A percentile compares a stretch with the other conserved stretches of the same genome.
Conservation (phyloP, 2,113 vertebrate species). For the Hyaena hyaena region DNA sequence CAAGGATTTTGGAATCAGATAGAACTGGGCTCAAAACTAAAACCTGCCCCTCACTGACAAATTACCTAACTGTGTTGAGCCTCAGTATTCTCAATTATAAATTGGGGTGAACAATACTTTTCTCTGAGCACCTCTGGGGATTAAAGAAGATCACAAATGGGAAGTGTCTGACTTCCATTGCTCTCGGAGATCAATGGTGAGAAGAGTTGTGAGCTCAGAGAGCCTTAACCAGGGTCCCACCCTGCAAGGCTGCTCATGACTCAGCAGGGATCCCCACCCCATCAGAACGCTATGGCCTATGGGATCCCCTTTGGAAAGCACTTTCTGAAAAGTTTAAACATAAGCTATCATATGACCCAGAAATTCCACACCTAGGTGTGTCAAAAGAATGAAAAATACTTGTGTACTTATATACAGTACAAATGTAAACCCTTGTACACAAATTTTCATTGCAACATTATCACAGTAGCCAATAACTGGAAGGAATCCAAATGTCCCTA, state of each 20-base stretch:
- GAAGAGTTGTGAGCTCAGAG: neutral
- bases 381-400: neutral
- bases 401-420: neutral
- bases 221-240: neutral
- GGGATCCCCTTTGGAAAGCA: neutral
- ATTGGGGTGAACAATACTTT: neutral
- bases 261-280: neutral
- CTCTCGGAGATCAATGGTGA: neutral
- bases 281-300: no score
- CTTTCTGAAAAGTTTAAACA: neutral
- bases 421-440: neutral
- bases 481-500: neutral
- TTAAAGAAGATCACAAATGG: neutral
- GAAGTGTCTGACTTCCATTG: neutral
- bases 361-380: fast-evolving
- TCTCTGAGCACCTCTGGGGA: neutral
- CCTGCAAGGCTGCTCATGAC: neutral
- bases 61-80: neutral
- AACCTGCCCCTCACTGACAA: neutral
- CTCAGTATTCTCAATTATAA: neutral
- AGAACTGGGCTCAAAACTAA: neutral
- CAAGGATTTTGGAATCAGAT: neutral
- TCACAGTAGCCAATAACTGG: neutral
- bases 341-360: neutral
- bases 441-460: no score